Percentiles rank a stretch among this genome's conserved stretches.
Conservation (phyloP, 2,888 invertebrate species). For the Cataglyphis cursor region DNA sequence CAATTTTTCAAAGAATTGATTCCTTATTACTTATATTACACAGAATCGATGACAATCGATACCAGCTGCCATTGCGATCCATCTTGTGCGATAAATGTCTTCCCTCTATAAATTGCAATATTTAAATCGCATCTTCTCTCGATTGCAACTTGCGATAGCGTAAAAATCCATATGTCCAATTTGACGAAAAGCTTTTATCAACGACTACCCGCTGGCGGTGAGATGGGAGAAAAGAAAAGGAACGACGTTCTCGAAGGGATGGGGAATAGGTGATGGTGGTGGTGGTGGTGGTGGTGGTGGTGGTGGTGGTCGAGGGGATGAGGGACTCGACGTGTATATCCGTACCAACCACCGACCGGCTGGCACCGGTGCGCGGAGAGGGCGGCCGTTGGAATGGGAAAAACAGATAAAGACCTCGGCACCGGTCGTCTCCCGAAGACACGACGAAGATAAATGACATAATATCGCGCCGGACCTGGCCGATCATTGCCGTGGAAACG, state of each 20-base stretch:
- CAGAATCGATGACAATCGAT: background rate
- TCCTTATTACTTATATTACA: background rate
- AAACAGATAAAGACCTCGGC: slow-evolving; percentile 73
- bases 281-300: slow-evolving; percentile 29
- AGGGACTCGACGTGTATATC: slow-evolving; percentile 67
- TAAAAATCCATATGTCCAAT: slow-evolving; percentile 56
- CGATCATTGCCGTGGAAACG: slow-evolving; percentile 83
- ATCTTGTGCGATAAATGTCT: background rate
- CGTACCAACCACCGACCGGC: slow-evolving; percentile 68
- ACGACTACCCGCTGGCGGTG: slow-evolving; percentile 57
- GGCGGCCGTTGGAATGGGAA: slow-evolving; percentile 65
- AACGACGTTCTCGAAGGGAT: background rate
- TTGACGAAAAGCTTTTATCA: slow-evolving; percentile 64
- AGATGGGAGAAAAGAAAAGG: slow-evolving; percentile 42
- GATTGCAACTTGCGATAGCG: slow-evolving; percentile 34
- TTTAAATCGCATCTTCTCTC: slow-evolving; percentile 35
- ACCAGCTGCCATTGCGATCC: background rate
- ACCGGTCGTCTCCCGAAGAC: slow-evolving; percentile 64
- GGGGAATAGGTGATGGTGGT: slow-evolving; percentile 10
- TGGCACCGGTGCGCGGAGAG: slow-evolving; percentile 57
- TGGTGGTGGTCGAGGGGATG: slow-evolving; percentile 56
- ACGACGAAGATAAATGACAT: slow-evolving; percentile 85
- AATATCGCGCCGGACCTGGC: slow-evolving; percentile 83
- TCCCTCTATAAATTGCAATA: slow-evolving; percentile 16
- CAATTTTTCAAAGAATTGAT: background rate